Conservation (phyloP, 2,888 invertebrate species). For the Coelopa pilipes region DNA sequence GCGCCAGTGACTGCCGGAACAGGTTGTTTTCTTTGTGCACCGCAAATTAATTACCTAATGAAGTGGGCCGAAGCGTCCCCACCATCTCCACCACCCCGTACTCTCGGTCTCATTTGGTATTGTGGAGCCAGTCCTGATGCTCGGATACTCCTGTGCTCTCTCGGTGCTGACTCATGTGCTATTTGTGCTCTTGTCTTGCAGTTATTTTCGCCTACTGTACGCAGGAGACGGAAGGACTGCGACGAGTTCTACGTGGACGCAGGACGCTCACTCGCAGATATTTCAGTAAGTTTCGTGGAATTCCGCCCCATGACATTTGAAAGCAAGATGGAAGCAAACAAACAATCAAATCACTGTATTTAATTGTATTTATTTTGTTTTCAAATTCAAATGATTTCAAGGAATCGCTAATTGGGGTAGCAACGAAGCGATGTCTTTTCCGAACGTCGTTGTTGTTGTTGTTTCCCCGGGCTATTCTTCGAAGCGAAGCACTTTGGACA, state of each 20-base stretch:
- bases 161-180: not conserved
- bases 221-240: conserved; percentile 79
- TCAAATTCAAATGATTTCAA: not conserved
- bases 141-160: not conserved
- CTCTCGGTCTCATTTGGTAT: too few relatives aligned
- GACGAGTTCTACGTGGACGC: conserved; percentile 82
- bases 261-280: conserved; percentile 82
- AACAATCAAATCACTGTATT: too few relatives aligned
- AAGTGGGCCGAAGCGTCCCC: too few relatives aligned
- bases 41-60: not conserved
- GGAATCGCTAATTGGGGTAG: too few relatives aligned
- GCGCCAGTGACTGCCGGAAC: not conserved
- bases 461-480: too few relatives aligned
- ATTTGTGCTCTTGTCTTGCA: conserved; percentile 61
- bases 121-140: not conserved
- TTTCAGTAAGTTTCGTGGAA: conserved; percentile 74
- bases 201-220: conserved; percentile 76
- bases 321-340: too few relatives aligned
- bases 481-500: too few relatives aligned
- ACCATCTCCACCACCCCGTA: too few relatives aligned
- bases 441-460: too few relatives aligned
- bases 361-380: conserved; percentile 29
- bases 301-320: too few relatives aligned
- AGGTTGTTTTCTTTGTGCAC: not conserved
- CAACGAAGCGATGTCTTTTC: too few relatives aligned